Evolutionary conservation across 2,888 invertebrate species (phyloP).

Genomic region (Andricus curvator): DNA sequence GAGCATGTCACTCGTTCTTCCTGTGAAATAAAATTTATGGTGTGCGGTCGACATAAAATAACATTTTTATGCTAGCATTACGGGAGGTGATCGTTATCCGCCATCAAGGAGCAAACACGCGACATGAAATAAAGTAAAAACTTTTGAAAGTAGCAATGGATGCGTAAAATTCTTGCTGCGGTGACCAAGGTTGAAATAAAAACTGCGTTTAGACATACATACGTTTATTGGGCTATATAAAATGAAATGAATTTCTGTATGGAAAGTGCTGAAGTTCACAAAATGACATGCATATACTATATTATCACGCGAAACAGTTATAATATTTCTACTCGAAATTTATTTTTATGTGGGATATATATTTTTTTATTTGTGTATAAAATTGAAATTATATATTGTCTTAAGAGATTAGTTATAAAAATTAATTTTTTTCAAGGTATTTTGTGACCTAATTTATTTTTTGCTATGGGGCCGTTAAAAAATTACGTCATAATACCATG

Average conservation of each 20-base stretch:
- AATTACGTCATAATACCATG: too few relatives aligned
- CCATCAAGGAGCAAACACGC: conserved; percentile 16
- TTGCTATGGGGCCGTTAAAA: too few relatives aligned
- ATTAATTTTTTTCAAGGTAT: too few relatives aligned
- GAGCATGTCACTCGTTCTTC: background rate
- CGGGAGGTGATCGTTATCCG: background rate
- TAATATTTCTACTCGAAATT: background rate
- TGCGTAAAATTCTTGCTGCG: conserved; percentile 14
- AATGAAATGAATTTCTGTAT: conserved; percentile 1
- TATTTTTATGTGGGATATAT: too few relatives aligned
- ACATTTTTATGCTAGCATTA: conserved; percentile 30
- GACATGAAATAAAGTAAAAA: conserved; percentile 5
- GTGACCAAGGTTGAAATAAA: background rate
- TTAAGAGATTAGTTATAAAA: too few relatives aligned
- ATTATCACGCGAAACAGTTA: background rate
- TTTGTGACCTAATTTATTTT: too few relatives aligned
- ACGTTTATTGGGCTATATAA: conserved; percentile 7
- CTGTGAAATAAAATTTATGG: conserved; percentile 26
- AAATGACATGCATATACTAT: background rate
- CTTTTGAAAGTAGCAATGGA: conserved; percentile 16
- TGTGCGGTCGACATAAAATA: conserved; percentile 33
- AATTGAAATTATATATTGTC: too few relatives aligned
- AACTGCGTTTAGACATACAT: background rate
- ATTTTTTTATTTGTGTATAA: too few relatives aligned
- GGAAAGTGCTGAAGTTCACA: background rate